These are phyloP conservation scores for Anthoscopus minutus DNA, from an alignment of 2,113 vertebrate species.

Conservation along the genomic window DNA sequence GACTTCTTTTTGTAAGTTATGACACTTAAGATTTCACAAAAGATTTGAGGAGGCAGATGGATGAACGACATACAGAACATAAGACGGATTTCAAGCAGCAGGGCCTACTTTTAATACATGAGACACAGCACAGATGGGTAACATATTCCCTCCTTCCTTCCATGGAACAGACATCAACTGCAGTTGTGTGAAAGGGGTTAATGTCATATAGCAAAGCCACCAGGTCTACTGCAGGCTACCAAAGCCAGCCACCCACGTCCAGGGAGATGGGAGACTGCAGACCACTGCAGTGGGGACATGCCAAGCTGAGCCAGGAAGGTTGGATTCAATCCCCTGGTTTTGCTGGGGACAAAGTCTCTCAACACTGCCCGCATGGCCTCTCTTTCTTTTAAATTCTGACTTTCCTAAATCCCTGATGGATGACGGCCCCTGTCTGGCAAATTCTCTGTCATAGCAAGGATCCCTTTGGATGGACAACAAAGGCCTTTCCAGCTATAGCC, in stretches of 20 bases:
- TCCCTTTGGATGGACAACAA: not conserved
- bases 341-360: not conserved
- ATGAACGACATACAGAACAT: not conserved
- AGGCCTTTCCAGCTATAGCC: not conserved
- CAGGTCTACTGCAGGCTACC: not conserved
- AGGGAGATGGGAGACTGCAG: not conserved
- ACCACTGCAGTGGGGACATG: accelerated
- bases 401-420: not conserved
- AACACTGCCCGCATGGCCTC: not conserved
- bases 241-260: not conserved
- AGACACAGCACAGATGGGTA: not conserved
- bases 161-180: not conserved
- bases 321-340: not conserved
- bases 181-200: not conserved
- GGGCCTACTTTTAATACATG: not conserved
- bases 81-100: not conserved
- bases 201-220: not conserved
- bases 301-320: accelerated
- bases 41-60: not conserved
- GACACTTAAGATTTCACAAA: not conserved
- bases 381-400: not conserved
- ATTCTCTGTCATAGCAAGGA: not conserved
- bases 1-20: not conserved
- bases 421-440: not conserved
- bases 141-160: not conserved